Conservation (phyloP, 2,797 vertebrate species). For the Myripristis jacobus region DNA sequence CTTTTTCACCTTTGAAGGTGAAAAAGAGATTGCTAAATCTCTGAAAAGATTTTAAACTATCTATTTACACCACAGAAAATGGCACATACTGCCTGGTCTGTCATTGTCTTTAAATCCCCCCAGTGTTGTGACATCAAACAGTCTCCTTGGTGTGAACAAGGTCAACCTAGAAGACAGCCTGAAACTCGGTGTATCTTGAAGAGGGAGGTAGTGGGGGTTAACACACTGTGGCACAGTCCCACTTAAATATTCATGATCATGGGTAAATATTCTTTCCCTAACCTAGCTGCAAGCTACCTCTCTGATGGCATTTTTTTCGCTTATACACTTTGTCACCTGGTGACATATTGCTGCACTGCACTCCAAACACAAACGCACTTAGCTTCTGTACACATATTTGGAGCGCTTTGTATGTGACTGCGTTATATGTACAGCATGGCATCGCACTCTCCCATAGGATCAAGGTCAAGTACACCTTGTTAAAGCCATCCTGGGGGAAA, state of each 20-base stretch:
- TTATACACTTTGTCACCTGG: conserved; percentile 21
- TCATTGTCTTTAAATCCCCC: conserved; percentile 12
- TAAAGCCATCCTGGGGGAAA: conserved; percentile 31
- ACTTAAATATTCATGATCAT: conserved; percentile 32
- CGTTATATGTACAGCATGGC: conserved; percentile 8
- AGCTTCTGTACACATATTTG: conserved; percentile 13
- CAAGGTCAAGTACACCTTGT: conserved; percentile 44
- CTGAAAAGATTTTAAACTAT: not conserved
- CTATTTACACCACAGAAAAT: conserved; percentile 27
- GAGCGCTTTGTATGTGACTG: conserved; percentile 1
- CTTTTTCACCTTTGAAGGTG: not conserved
- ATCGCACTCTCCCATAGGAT: conserved; percentile 40
- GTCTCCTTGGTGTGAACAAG: conserved; percentile 26
- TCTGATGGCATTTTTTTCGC: conserved; percentile 9
- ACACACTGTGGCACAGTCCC: conserved; percentile 16
- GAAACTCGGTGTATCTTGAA: not conserved
- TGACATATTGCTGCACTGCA: conserved; percentile 12
- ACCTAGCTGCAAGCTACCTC: not conserved
- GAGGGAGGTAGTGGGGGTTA: not conserved
- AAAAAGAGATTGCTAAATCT: conserved; percentile 2
- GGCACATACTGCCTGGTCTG: not conserved
- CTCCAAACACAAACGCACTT: conserved; percentile 18
- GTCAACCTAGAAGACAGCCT: conserved; percentile 10
- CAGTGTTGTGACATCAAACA: conserved; percentile 27
- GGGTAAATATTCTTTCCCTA: conserved; percentile 19